phyloP scores from a whole-genome alignment of 2,113 vertebrate genomes.

The Hippocampus mohnikei region DNA sequence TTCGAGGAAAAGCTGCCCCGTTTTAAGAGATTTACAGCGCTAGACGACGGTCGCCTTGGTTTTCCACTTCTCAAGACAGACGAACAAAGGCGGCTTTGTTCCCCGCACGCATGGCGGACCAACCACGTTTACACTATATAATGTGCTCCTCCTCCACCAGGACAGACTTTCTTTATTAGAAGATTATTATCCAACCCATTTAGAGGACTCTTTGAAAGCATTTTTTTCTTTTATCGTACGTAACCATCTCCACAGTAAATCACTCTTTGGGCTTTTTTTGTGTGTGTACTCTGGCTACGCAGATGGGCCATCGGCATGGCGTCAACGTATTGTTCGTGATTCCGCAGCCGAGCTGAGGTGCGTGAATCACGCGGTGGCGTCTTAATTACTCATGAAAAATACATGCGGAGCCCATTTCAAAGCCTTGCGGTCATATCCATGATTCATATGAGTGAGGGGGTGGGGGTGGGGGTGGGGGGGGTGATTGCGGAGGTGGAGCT shows the following conservation, averaged over 20 bases:
- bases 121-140: conserved; percentile 48
- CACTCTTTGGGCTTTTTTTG: conserved; percentile 32
- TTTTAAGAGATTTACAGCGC: conserved; percentile 64
- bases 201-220: conserved; percentile 15
- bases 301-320: conserved; percentile 37
- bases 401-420: conserved; percentile 36
- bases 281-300: conserved; percentile 27
- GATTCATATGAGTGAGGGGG: conserved; percentile 31
- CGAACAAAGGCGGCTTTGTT: conserved; percentile 71
- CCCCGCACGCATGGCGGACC: conserved; percentile 19
- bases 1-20: conserved; percentile 55
- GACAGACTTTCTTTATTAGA: conserved; percentile 30
- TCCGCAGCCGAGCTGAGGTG: conserved; percentile 32
- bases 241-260: conserved; percentile 29
- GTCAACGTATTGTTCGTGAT: conserved; percentile 46
- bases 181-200: conserved; percentile 39
- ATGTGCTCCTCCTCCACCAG: conserved; percentile 24
- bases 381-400: conserved; percentile 64
- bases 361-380: conserved; percentile 45
- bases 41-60: conserved; percentile 30
- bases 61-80: conserved; percentile 29
- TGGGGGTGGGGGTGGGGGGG: conserved; percentile 24
- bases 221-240: conserved; percentile 23
- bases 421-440: conserved; percentile 42
- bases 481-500: conserved; percentile 51